Base-by-base conservation (phyloP, 2,797 vertebrate species). In the Mormyrus proboscirostris region DNA sequence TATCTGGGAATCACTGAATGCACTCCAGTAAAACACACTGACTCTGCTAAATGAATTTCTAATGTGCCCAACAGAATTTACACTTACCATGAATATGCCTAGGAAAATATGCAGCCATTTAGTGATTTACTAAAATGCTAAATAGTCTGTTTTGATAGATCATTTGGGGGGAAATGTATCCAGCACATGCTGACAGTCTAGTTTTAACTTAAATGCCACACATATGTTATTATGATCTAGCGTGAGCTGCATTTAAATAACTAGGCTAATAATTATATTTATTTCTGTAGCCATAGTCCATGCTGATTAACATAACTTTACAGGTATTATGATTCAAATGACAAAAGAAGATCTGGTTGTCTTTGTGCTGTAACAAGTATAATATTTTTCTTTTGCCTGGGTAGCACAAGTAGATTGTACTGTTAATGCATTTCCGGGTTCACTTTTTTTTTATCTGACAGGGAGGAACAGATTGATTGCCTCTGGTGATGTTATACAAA, bases 11-110 rank as follows among this genome's bases (percentile, higher is more conserved):
- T 57, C 25, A 10, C 51, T 19, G 51, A 29, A 25, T 65, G 22
- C 55, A 12, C 62, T 84, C 53, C 41, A 59, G 51, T 10, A 38
- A 57, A 83, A 57, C 53, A 65, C 53, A 82, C 10, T 29, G 14
- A 59, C 51, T 83, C 41, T 89, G 76, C 76, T 59, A 59, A 84
- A 89, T 62, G 25, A 84, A 84, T 84, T 79, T 89, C 51, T 84
- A 89, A 89, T 49, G 76, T 7, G 14, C 53, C 51, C 41, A 4
- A 33, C 73, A 41, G 69, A 88, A 88, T 88, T 53, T 79, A 41
- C 33, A 47, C 73, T 82, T 53, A 8, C 88, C 84, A 53, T 59
- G 53, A 88, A 44, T 82, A 59, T 89, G 49, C 76, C 88, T 59
- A 83, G 76, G 76, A 62, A 62, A 89, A 62, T 89, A 44, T 49